Percentiles rank a stretch among this genome's conserved stretches.
These are phyloP conservation scores for Cydia strobilella DNA, from an alignment of 1,140 invertebrate genomes.

Conservation along the genomic window DNA sequence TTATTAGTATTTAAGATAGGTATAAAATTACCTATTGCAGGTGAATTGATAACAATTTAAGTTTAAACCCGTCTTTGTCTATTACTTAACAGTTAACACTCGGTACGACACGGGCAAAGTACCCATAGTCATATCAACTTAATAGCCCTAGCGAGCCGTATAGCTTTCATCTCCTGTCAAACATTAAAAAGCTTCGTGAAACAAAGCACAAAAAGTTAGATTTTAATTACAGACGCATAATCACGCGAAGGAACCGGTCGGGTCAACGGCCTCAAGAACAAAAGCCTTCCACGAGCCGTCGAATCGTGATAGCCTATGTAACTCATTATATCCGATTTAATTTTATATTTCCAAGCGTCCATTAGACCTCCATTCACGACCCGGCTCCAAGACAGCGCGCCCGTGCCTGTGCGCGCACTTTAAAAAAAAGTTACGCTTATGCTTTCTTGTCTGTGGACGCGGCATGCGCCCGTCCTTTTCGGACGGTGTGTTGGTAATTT, in stretches of 20 bases:
- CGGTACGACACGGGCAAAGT: not conserved
- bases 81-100: constrained; percentile 1
- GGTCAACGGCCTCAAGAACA: constrained; percentile 59
- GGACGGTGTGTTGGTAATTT: constrained; percentile 38
- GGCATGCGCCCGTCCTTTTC: constrained; percentile 48
- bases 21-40: too few species aligned
- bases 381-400: constrained; percentile 55
- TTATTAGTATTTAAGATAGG: too few species aligned
- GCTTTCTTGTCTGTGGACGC: constrained; percentile 49
- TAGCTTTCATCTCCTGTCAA: constrained; percentile 32
- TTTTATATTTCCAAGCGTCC: constrained; percentile 70
- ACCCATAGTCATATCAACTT: not conserved
- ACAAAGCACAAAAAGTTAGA: constrained; percentile 34
- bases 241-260: constrained; percentile 44
- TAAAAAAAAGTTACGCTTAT: constrained; percentile 49
- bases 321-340: constrained; percentile 72
- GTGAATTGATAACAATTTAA: too few species aligned
- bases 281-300: constrained; percentile 63
- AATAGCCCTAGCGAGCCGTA: constrained; percentile 11
- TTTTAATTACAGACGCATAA: constrained; percentile 58
- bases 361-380: constrained; percentile 70
- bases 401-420: constrained; percentile 50
- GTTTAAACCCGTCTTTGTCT: not conserved
- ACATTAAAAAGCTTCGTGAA: constrained; percentile 28
- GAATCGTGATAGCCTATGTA: constrained; percentile 68